These are phyloP conservation scores for Amphimedon queenslandica DNA, from an alignment of 37 sponge, comb jelly and placozoan genomes.

Conservation along the genomic window DNA sequence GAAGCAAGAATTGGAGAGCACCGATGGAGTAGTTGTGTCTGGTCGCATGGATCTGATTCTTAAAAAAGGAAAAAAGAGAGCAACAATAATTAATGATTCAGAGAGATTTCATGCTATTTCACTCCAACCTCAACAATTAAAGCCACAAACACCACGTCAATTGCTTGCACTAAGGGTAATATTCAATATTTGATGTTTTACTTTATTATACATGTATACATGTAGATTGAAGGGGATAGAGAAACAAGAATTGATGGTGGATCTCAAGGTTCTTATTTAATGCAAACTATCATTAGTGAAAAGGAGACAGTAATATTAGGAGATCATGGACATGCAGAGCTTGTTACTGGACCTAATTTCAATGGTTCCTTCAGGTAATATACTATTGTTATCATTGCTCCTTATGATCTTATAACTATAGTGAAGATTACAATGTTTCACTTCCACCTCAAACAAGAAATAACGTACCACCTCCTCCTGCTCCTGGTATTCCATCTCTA, in stretches of 20 bases:
- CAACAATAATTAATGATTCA: no score
- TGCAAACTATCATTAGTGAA: conserved; percentile 49
- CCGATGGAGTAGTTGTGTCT: conserved; percentile 23
- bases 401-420: background rate
- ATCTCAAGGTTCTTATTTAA: conserved; percentile 12
- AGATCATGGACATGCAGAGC: conserved; percentile 8
- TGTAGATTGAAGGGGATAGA: conserved; percentile 7
- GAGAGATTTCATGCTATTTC: no score
- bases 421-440: background rate
- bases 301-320: conserved; percentile 55
- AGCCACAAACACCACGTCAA: no score
- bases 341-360: conserved; percentile 27
- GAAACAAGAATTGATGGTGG: conserved; percentile 50
- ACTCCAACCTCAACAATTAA: no score
- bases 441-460: background rate
- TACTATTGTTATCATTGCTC: background rate
- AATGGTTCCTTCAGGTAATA: background rate
- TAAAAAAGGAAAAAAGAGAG: conserved; percentile 2
- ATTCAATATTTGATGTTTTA: no score
- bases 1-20: conserved; percentile 32
- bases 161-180: no score
- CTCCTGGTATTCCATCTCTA: background rate
- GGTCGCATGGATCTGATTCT: conserved; percentile 4
- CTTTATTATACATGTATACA: no score
- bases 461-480: background rate